Evolutionary conservation across 1,140 invertebrate genomes (phyloP), one percentile per base, ranked within the genome.

Genomic region (Cydia strobilella): DNA sequence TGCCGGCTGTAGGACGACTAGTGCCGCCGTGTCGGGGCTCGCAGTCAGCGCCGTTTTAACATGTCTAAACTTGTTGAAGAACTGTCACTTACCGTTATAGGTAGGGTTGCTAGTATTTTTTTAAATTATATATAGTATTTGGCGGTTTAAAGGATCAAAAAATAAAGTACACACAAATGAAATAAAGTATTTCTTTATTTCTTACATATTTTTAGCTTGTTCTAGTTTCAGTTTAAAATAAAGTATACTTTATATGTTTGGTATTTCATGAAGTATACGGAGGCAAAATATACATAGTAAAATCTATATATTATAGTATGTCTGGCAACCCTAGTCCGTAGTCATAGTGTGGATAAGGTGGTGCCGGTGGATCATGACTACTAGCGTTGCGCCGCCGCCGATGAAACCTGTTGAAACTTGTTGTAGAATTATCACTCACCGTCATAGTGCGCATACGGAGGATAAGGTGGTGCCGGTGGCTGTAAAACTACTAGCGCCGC

Each of bases 361-460:
- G 88, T 10, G 90, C 89, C 3, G 89, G 90, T 7, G 90, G 90
- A 72, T 92, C 90, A 92, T 76, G 51, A 92, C 89, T 2, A 91
- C 90, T 62, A 92, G 79, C 6, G 90, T 89, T 0, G 90, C 90
- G 89, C 90, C 3, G 89, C 90, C 0, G 87, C 90, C 1, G 89
- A 90, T 0, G 90, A 89, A 91, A 9, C 89, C 87, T 73, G 87
- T 90, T 15, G 0, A 45, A 9, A 45, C 42, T 45, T 45, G 42
- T 45, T 3, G 42, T 3, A 48, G 13, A 23, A 59, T 12, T 23
- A 3, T 25, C 18, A 79, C 85, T 90, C 78, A 92, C 90, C 87
- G 75, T 92, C 90, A 77, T 92, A 92, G 77, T 91, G 90, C 6
- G 88, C 89, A 72, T 91, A 91, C 6, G 90, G 90, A 12, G 90